Percentiles rank a stretch among this genome's conserved stretches.
These are phyloP conservation scores for Spodoptera frugiperda DNA, from an alignment of 1,140 invertebrate species.

Conservation along the genomic window DNA sequence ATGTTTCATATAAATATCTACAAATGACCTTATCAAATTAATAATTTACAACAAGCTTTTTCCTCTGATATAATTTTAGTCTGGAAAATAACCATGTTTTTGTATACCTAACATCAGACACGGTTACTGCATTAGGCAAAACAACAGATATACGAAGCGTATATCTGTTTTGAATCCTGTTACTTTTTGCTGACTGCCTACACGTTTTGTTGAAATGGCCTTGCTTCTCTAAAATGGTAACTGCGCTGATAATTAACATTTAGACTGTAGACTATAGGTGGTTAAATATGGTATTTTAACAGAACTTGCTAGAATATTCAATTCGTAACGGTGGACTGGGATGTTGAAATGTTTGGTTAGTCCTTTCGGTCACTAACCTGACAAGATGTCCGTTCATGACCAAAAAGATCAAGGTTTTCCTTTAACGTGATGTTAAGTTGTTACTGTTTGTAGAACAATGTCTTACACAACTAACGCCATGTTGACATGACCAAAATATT, in stretches of 20 bases:
- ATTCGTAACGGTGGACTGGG: not conserved
- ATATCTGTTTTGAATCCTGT: no score
- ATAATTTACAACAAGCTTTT: not conserved
- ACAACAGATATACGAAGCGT: no score
- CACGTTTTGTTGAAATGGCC: no score
- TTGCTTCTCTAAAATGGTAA: no score
- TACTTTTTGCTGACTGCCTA: no score
- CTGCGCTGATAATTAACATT: not conserved
- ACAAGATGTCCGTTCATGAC: not conserved
- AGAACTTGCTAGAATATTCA: not conserved
- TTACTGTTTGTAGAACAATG: not conserved
- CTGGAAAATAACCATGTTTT: not conserved
- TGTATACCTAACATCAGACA: no score
- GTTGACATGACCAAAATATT: not conserved
- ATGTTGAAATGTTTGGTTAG: no score
- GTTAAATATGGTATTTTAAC: not conserved
- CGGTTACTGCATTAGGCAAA: no score
- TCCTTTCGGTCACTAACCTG: conserved; percentile 2
- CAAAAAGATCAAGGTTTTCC: not conserved
- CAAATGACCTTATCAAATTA: not conserved
- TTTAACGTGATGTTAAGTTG: not conserved
- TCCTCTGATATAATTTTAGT: not conserved
- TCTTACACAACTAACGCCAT: conserved; percentile 4
- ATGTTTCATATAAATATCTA: no score
- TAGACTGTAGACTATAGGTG: not conserved